Evolutionary conservation across 2,113 vertebrate genomes (phyloP).

Genomic region (Antechinus flavipes): DNA sequence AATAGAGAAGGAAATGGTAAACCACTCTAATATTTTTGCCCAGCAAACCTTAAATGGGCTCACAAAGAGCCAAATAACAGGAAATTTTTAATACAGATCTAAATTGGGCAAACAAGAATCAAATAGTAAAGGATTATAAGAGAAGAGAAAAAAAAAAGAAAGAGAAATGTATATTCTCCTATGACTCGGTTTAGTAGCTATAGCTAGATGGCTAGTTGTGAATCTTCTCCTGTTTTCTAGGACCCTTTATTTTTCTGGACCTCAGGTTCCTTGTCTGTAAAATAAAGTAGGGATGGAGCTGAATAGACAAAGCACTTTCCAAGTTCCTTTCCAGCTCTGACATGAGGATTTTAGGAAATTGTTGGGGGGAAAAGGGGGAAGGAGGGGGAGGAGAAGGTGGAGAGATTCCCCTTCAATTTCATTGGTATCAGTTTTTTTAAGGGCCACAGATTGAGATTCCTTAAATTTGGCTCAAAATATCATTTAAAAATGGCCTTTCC

Average conservation of each 20-base stretch:
- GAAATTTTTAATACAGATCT: neutral
- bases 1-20: neutral
- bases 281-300: neutral
- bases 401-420: neutral
- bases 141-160: neutral
- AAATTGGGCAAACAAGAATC: neutral
- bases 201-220: neutral
- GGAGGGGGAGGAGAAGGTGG: no score
- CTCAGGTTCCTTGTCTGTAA: neutral
- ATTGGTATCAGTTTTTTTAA: neutral
- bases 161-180: neutral
- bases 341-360: neutral
- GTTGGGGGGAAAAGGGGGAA: no score
- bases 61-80: neutral
- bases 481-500: neutral
- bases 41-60: neutral
- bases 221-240: neutral
- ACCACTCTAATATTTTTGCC: neutral
- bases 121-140: neutral
- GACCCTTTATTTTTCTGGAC: neutral
- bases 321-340: neutral
- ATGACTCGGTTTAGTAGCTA: neutral
- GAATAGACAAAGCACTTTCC: neutral
- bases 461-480: neutral
- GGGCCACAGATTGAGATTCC: neutral